Percentiles rank a stretch among this genome's conserved stretches.
phyloP scores from a whole-genome alignment of 2,888 invertebrate genomes.

The Gari tellinella region DNA sequence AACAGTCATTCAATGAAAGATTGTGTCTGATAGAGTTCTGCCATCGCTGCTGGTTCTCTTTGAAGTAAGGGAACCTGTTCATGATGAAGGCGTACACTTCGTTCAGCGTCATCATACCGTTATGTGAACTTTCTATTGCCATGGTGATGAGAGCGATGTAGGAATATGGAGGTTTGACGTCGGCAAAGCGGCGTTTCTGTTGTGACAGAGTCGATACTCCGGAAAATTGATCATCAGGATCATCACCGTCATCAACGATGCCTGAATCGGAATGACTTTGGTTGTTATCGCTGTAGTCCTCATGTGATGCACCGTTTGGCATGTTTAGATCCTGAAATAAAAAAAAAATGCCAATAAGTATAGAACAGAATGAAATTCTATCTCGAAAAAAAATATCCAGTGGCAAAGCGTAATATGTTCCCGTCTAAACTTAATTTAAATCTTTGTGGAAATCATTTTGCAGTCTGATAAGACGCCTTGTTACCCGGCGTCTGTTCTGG shows the following conservation, averaged over 20 bases:
- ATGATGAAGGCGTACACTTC: slow-evolving; percentile 96
- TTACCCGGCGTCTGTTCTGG: too few species aligned
- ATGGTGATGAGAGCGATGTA: slow-evolving; percentile 99
- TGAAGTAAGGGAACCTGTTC: slow-evolving; percentile 94
- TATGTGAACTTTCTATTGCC: slow-evolving; percentile 99
- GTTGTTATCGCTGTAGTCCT: slow-evolving; percentile 40
- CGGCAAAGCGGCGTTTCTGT: slow-evolving; percentile 85
- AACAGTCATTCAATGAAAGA: slow-evolving; percentile 97
- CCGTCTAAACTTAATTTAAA: too few species aligned
- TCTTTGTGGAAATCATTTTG: too few species aligned
- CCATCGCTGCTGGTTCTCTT: slow-evolving; percentile 91
- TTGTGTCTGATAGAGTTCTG: slow-evolving; percentile 90
- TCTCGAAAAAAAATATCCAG: too few species aligned
- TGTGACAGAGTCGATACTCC: slow-evolving; percentile 79
- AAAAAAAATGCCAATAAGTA: neutral
- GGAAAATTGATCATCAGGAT: slow-evolving; percentile 54
- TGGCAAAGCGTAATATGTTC: too few species aligned
- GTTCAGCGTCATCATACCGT: slow-evolving; percentile 96
- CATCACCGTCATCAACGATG: slow-evolving; percentile 46
- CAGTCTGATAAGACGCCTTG: too few species aligned
- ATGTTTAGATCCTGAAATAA: slow-evolving; percentile 44
- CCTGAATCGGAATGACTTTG: slow-evolving; percentile 47
- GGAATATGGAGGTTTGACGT: slow-evolving; percentile 99
- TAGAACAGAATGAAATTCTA: too few species aligned
- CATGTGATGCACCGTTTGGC: slow-evolving; percentile 20